phyloP scores from a whole-genome alignment of 2,888 invertebrate species.

The Xanthia icteritia region DNA sequence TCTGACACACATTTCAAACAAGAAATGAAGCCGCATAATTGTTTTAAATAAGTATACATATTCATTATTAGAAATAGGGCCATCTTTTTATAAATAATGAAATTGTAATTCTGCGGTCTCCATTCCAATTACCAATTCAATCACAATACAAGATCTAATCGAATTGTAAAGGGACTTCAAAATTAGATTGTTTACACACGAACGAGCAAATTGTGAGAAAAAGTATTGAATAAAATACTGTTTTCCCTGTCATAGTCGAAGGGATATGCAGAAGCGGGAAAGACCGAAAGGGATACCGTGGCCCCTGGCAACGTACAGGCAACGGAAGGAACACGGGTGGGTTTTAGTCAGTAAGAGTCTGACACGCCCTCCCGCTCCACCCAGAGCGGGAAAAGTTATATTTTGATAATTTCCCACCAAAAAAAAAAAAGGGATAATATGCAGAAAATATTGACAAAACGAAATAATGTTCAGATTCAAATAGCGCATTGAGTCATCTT shows the following conservation, averaged over 20 bases:
- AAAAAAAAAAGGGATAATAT: too few relatives aligned
- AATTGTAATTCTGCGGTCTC: constrained; percentile 12
- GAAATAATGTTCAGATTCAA: constrained; percentile 5
- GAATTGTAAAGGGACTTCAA: constrained; percentile 3
- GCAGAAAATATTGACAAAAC: constrained; percentile 15
- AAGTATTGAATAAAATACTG: neutral
- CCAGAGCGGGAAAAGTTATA: too few relatives aligned
- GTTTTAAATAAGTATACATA: neutral
- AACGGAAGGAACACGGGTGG: too few relatives aligned
- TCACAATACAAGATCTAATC: constrained; percentile 19
- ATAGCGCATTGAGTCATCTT: constrained; percentile 5
- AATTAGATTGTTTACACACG: constrained; percentile 20
- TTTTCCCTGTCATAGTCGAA: neutral
- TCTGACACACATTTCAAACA: neutral
- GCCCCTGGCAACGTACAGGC: too few relatives aligned
- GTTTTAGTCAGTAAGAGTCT: too few relatives aligned
- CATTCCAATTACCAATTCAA: constrained; percentile 24
- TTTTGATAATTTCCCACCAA: too few relatives aligned
- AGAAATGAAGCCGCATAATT: neutral
- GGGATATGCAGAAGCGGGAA: constrained; percentile 11
- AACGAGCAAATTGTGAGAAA: constrained; percentile 9
- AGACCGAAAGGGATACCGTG: too few relatives aligned
- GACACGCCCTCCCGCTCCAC: too few relatives aligned
- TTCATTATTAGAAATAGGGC: neutral
- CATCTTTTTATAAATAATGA: neutral